Percentiles rank a stretch among this genome's conserved stretches.
Conservation (phyloP, 2,797 vertebrate genomes). For the Brachyalestes nurse region DNA sequence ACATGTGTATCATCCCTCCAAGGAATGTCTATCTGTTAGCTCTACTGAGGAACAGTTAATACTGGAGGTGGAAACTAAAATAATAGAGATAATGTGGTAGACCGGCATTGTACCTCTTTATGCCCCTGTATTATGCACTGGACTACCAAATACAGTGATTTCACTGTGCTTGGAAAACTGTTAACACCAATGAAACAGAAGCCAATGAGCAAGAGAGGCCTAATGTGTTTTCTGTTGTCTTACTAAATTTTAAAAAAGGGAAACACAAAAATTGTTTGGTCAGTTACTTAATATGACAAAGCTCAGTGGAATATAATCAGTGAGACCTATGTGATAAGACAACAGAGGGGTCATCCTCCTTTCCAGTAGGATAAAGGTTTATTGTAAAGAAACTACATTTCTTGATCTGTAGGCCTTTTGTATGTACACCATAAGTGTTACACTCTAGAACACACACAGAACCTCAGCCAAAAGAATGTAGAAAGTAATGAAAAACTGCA, state of each 20-base stretch:
- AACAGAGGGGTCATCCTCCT: no score
- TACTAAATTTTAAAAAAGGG: neutral
- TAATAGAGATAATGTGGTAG: no score
- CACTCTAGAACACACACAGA: constrained; percentile 15
- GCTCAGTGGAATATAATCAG: neutral
- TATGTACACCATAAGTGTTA: constrained; percentile 48
- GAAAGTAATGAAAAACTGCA: neutral
- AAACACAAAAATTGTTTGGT: neutral
- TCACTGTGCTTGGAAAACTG: neutral
- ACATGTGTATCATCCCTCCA: neutral
- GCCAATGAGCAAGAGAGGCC: neutral
- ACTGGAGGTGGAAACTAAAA: no score
- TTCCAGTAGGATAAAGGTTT: constrained; percentile 49
- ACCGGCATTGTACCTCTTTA: no score
- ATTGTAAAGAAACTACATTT: constrained; percentile 44
- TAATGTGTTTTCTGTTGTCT: neutral
- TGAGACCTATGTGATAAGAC: constrained; percentile 24
- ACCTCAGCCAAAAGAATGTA: neutral
- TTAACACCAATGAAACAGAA: neutral
- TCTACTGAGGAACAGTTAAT: no score
- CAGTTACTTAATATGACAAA: neutral
- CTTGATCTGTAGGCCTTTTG: constrained; percentile 19
- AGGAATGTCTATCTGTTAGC: neutral
- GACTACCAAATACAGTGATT: neutral
- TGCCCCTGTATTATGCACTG: neutral